Percentiles rank a stretch among this genome's conserved stretches.
These are phyloP conservation scores for Drosophila birchii DNA, from an alignment of 2,888 invertebrate species.

Conservation along the genomic window DNA sequence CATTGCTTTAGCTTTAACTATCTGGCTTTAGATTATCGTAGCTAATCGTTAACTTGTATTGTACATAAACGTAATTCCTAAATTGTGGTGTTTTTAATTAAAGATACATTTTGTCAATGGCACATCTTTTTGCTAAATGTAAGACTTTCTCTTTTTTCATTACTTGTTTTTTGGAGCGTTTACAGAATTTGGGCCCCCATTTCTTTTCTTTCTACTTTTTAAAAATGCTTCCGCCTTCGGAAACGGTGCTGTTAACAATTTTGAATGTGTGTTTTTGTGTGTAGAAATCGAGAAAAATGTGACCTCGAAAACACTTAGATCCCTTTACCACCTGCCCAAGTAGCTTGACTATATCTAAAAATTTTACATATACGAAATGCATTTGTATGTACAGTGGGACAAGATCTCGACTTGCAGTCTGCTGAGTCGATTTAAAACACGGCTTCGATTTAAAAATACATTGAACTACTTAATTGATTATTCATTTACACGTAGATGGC, in stretches of 20 bases:
- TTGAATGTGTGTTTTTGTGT: constrained; percentile 10
- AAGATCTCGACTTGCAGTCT: constrained; percentile 41
- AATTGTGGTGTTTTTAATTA: constrained; percentile 44
- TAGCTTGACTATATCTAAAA: constrained; percentile 36
- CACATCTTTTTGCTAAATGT: constrained; percentile 57
- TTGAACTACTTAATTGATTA: constrained; percentile 69
- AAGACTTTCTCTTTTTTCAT: constrained; percentile 30
- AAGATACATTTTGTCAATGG: constrained; percentile 61
- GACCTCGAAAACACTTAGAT: constrained; percentile 31
- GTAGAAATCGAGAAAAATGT: constrained; percentile 26
- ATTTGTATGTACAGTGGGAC: constrained; percentile 77
- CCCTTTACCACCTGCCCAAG: constrained; percentile 35
- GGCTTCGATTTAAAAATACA: constrained; percentile 61
- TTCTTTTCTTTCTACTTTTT: not conserved
- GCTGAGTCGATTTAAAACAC: constrained; percentile 55
- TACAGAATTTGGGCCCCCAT: constrained; percentile 7
- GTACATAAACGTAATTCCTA: constrained; percentile 46
- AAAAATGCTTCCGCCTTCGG: constrained; percentile 13
- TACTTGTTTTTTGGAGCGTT: constrained; percentile 8
- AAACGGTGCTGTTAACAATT: constrained; percentile 26
- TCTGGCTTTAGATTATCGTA: constrained; percentile 44
- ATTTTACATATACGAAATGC: constrained; percentile 60
- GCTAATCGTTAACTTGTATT: constrained; percentile 50
- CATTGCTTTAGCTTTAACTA: constrained; percentile 62
- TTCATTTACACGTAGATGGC: constrained; percentile 41